These are phyloP conservation scores for Ectropis crepuscularia DNA, from an alignment of 2,888 invertebrate species.

Conservation along the genomic window DNA sequence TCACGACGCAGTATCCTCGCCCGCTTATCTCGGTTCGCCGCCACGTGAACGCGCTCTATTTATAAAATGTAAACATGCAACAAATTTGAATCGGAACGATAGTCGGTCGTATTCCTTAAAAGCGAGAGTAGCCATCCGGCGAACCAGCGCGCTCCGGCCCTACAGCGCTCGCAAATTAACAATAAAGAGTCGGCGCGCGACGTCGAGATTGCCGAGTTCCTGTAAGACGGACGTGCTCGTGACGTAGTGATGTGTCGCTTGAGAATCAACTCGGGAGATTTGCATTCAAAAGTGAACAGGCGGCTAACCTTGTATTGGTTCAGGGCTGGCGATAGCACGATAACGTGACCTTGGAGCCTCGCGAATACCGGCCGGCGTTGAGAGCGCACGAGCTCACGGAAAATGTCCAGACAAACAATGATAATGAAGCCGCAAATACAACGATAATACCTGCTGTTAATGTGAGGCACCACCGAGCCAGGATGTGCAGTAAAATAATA, in stretches of 20 bases:
- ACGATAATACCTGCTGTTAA: slow-evolving; percentile 58
- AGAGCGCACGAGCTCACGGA: slow-evolving; percentile 71
- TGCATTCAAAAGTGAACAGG: slow-evolving; percentile 53
- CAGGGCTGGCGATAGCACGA: slow-evolving; percentile 80
- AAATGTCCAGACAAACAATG: slow-evolving; percentile 79
- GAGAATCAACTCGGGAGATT: slow-evolving; percentile 47
- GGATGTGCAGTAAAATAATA: slow-evolving; percentile 43
- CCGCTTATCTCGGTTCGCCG: slow-evolving; percentile 70
- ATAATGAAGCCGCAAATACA: slow-evolving; percentile 65
- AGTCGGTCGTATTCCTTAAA: slow-evolving; percentile 65
- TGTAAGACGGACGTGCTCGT: slow-evolving; percentile 70
- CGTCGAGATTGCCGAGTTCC: slow-evolving; percentile 79
- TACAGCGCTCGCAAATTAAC: slow-evolving; percentile 70
- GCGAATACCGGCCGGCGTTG: slow-evolving; percentile 79
- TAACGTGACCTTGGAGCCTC: slow-evolving; percentile 81
- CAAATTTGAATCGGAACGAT: slow-evolving; percentile 76
- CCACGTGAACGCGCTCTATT: slow-evolving; percentile 83
- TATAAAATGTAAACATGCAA: slow-evolving; percentile 82
- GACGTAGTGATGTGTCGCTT: slow-evolving; percentile 52
- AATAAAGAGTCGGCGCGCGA: slow-evolving; percentile 72
- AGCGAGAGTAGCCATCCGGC: slow-evolving; percentile 68
- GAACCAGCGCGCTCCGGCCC: slow-evolving; percentile 46
- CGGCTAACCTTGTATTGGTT: slow-evolving; percentile 68
- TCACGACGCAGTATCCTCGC: slow-evolving; percentile 60
- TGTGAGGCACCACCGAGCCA: slow-evolving; percentile 46